Evolutionary conservation across 1,140 invertebrate species (phyloP), one percentile per base, ranked within the genome.

Genomic region (Hydropsyche tenuis): DNA sequence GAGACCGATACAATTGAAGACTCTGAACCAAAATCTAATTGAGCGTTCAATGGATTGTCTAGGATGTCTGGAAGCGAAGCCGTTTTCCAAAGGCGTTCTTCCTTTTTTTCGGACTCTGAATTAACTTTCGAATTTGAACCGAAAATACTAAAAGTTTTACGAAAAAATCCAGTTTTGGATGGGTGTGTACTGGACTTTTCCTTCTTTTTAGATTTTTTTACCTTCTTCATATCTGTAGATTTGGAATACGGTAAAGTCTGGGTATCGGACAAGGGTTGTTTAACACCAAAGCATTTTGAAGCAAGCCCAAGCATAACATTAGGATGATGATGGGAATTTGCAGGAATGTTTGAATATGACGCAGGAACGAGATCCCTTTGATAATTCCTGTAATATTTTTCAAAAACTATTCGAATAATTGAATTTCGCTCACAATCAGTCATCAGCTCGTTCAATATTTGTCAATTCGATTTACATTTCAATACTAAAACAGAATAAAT

Each of bases 241-340:
- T 48, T 48, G 18, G 43, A 51, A 69, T 46, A 20, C 1, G 64
- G 30, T 66, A 22, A 66, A n/a, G 30, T 43, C 11, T 11, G 25
- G 5, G 11, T 37, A 16, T 53, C 23, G 75, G 84, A 84, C 77
- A 82, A 83, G 76, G 83, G 84, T 75, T 83, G 85, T 80, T 83
- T 85, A 51, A 84, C 76, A 75, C 84, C 83, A 79, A 86, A 84
- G 82, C 83, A 85, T 79, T 85, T 86, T n/a, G 83, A 84, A 80
- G 84, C 83, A 82, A 86, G 82, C 81, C 82, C 23, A 73, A 73
- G 71, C 76, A 75, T 72, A 25, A 73, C 70, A 23, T 42, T 65
- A 4, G 42, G 73, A 70, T 11, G 74, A 46, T 20, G 9, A 65
- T 3, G 71, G 65, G 45, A 64, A 45, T 63, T 63, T 16, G 6